phyloP scores from a whole-genome alignment of 2,797 vertebrate genomes.

The Enteromius paludinosus region DNA sequence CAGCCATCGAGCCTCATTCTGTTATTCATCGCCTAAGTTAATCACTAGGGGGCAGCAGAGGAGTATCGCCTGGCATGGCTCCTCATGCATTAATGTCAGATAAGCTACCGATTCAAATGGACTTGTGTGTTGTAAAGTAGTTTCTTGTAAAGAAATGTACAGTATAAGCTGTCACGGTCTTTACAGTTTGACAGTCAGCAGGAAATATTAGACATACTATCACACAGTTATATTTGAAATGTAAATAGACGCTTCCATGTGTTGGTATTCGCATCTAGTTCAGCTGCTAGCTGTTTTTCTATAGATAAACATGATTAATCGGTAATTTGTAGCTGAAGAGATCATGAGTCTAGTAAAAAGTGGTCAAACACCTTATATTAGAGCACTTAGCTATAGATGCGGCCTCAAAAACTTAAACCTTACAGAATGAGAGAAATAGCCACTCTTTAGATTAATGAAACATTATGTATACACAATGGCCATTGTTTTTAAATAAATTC shows the following conservation, averaged over 20 bases:
- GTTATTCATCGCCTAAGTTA: background rate
- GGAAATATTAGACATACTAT: background rate
- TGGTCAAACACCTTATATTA: background rate
- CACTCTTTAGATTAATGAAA: background rate
- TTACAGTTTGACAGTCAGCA: background rate
- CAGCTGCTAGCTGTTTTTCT: no score
- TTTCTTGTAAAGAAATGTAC: background rate
- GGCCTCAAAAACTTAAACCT: background rate
- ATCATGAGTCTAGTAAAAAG: background rate
- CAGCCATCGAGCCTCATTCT: background rate
- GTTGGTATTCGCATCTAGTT: background rate
- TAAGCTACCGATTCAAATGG: background rate
- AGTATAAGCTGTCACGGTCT: background rate
- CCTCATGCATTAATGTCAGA: background rate
- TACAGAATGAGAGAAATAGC: background rate
- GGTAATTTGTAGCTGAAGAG: background rate
- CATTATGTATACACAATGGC: background rate
- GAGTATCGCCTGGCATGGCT: background rate
- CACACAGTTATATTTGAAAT: background rate
- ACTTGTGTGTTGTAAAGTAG: background rate
- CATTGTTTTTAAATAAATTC: background rate
- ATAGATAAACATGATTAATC: background rate
- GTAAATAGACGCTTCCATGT: background rate
- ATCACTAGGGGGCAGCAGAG: conserved; percentile 74
- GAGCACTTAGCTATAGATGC: background rate